Base-by-base conservation (phyloP, 2,113 vertebrate genomes). In the Beaufortia kweichowensis region DNA sequence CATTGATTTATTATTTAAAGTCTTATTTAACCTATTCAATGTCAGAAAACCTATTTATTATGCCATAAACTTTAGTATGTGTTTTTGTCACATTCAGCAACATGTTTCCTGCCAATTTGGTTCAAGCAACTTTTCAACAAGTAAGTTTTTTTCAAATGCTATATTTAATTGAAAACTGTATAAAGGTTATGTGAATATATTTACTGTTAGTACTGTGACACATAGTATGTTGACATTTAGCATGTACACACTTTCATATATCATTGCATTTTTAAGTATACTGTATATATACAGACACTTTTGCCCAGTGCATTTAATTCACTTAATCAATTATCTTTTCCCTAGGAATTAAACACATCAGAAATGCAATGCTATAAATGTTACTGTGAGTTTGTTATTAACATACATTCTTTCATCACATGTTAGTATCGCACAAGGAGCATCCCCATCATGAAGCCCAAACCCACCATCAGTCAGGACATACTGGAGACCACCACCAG, bases 121-220 rank as follows among this genome's bases (percentile, higher is more conserved):
- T 99, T 77, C 95, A 98, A 88, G 96, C 97, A 65, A 97, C 96
- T 23, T 99, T 98, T 91, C 96, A 98, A 85, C 96, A 99, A 94
- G 96, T 98, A 70, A 88, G 87, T 8, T 26, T 11, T 35, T 65
- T 33, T 39, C 64, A 19, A 17, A 69, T 0, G 6, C 29, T 33
- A 29, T 35, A 39, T 39, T 39, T 1, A 39, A 39, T 11, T 0
- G 10, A 39, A 39, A 39, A 39, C 9, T 11, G 9, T 2, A 39
- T 10, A 39, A 35, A 1, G 2, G 10, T 8, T 35, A 35, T 35
- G 9, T 35, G n/a, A n/a, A n/a, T n/a, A n/a, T n/a, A n/a, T n/a
- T n/a, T n/a, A n/a, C n/a, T n/a, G n/a, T n/a, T n/a, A n/a, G n/a
- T n/a, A n/a, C n/a, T n/a, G n/a, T n/a, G n/a, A n/a, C n/a, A n/a